phyloP scores from a whole-genome alignment of 2,888 invertebrate species.

The Argyra leucocephala region DNA sequence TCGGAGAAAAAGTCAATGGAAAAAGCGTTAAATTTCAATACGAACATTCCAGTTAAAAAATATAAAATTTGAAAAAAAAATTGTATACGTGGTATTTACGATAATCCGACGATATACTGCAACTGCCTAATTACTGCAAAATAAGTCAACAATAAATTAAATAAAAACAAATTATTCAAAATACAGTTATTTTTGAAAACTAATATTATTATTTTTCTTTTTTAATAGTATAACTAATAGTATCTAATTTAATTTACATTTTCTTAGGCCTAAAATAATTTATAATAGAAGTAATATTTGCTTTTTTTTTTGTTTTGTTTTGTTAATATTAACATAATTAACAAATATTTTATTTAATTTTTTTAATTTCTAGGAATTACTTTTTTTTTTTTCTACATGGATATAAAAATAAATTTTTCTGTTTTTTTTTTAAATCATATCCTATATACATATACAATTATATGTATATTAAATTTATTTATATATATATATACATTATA shows the following conservation, averaged over 20 bases:
- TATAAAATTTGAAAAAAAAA: too few relatives aligned
- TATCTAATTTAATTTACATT: background rate
- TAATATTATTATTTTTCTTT: background rate
- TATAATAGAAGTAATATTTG: background rate
- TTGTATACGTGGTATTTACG: too few relatives aligned
- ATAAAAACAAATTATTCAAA: too few relatives aligned
- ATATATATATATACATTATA: background rate
- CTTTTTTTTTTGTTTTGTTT: background rate
- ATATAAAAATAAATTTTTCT: slow-evolving; percentile 3
- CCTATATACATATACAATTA: background rate
- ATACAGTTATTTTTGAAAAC: slow-evolving; percentile 6
- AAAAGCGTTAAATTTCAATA: too few relatives aligned
- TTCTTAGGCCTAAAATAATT: slow-evolving; percentile 3
- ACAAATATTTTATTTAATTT: background rate
- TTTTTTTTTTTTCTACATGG: background rate
- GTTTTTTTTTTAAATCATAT: background rate
- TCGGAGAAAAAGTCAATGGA: too few relatives aligned
- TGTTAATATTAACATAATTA: background rate
- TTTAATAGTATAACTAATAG: background rate
- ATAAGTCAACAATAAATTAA: too few relatives aligned
- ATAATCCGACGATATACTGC: too few relatives aligned
- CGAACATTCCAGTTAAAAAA: too few relatives aligned
- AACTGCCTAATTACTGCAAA: too few relatives aligned
- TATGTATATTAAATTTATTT: background rate
- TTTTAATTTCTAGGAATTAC: background rate